These are phyloP conservation scores for Euleptes europaea DNA, from an alignment of 2,113 vertebrate species.

Conservation along the genomic window DNA sequence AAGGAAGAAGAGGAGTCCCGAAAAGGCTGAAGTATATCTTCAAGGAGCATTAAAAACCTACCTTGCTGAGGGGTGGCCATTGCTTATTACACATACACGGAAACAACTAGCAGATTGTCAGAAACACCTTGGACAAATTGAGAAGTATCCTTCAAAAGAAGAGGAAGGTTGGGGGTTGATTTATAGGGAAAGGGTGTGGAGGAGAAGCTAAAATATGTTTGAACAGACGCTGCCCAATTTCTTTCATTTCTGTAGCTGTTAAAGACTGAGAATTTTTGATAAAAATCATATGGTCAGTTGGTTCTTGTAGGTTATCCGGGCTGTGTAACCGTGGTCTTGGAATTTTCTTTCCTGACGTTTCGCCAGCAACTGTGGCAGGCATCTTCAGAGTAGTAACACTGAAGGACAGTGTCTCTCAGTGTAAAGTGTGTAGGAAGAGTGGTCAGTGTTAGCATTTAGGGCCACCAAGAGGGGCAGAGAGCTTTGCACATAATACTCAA, in stretches of 20 bases:
- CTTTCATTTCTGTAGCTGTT: background rate
- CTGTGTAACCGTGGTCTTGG: too few species aligned
- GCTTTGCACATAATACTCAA: too few species aligned
- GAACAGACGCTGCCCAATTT: background rate
- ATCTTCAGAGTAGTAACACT: too few species aligned
- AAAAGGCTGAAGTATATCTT: slow-evolving; percentile 88
- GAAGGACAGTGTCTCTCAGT: too few species aligned
- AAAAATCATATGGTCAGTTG: background rate
- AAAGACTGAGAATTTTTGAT: background rate
- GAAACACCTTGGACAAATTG: slow-evolving; percentile 86
- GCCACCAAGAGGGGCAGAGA: background rate
- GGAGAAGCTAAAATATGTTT: background rate
- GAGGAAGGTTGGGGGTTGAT: background rate
- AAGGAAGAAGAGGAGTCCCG: slow-evolving; percentile 92
- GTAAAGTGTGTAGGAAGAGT: too few species aligned
- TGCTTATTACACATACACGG: slow-evolving; percentile 92
- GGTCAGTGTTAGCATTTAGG: background rate
- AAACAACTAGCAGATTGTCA: slow-evolving; percentile 94
- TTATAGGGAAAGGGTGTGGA: background rate
- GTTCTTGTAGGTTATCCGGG: too few species aligned
- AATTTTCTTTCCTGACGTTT: too few species aligned
- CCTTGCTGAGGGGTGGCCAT: slow-evolving; percentile 89
- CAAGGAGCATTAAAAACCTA: slow-evolving; percentile 92
- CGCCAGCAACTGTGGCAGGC: too few species aligned
- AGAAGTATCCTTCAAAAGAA: slow-evolving; percentile 89